phyloP scores from a whole-genome alignment of 2,888 invertebrate genomes.

The Oasisia sp. region DNA sequence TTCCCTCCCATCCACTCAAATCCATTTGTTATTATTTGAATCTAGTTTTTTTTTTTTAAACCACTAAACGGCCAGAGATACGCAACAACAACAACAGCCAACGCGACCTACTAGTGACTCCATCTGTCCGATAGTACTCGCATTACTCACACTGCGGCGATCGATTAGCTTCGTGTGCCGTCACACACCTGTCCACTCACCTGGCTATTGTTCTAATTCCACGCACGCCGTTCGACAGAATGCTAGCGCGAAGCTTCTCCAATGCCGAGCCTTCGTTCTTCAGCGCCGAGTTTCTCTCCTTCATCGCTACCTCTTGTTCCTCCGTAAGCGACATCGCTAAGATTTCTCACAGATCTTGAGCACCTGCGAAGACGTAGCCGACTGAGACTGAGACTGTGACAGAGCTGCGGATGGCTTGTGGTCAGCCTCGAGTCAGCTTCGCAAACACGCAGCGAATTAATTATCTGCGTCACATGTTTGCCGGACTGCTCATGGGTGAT shows the following conservation, averaged over 20 bases:
- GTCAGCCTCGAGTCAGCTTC: background rate
- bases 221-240: constrained; percentile 28
- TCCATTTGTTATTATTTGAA: no score
- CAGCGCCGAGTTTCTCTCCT: constrained; percentile 22
- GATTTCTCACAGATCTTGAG: background rate
- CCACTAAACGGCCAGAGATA: no score
- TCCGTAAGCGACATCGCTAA: constrained; percentile 24
- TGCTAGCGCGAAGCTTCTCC: constrained; percentile 30
- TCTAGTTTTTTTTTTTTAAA: no score
- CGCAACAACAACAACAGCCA: no score
- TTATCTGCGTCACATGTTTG: background rate
- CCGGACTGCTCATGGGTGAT: background rate
- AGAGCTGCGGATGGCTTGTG: background rate
- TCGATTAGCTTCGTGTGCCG: no score
- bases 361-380: background rate
- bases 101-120: no score
- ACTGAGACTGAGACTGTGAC: background rate
- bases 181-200: constrained; percentile 22
- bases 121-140: no score
- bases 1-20: no score
- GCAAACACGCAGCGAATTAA: background rate
- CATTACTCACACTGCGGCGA: no score
- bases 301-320: constrained; percentile 29
- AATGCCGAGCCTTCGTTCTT: constrained; percentile 28
- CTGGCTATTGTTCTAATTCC: constrained; percentile 33